Base-by-base conservation (phyloP, 2,113 vertebrate species). In the Cyrtonyx montezumae region DNA sequence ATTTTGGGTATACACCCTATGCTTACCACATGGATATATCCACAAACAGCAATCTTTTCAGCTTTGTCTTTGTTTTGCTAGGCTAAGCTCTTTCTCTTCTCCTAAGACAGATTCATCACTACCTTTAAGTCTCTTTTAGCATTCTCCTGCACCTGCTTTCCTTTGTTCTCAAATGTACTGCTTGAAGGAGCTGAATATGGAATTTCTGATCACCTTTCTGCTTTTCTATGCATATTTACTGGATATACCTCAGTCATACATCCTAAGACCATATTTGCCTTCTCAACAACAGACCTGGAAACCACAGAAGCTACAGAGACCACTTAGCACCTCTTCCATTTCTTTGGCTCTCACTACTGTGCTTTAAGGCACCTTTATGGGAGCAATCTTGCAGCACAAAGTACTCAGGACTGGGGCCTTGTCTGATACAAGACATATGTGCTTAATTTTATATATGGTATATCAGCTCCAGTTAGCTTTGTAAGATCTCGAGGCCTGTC, bases 401-500 rank as follows among this genome's bases (percentile, higher is more conserved):
- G 32, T 26, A 46, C 51, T 90, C 43, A 79, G 69, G 75, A 70
- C 0, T 4, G 70, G 61, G 79, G 70, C 73, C 49, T 74, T 69
- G 37, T 74, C 62, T 91, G 91, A 91, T 88, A 61, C 6, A 51
- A 70, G 87, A 63, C 84, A 67, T 85, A 90, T 46, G 73, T 68
- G 65, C 66, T 65, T 89, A 53, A 94, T 92, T 89, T 95, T 93
- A 90, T 87, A 84, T 74, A 83, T 30, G 46, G 71, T 45, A 30
- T 91, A 92, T 75, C 61, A 92, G 83, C 66, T 79, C 61, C 74
- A 76, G 48, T 91, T 66, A 89, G 89, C 89, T 91, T 94, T 91
- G 81, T 90, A 95, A 37, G 73, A 91, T 96, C 84, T 95, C 83
- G 94, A n/a, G n/a, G 91, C 91, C 88, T 96, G 46, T 94, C 77